Base-by-base conservation (phyloP, 2,888 invertebrate species). In the Microctonus hyperodae region DNA sequence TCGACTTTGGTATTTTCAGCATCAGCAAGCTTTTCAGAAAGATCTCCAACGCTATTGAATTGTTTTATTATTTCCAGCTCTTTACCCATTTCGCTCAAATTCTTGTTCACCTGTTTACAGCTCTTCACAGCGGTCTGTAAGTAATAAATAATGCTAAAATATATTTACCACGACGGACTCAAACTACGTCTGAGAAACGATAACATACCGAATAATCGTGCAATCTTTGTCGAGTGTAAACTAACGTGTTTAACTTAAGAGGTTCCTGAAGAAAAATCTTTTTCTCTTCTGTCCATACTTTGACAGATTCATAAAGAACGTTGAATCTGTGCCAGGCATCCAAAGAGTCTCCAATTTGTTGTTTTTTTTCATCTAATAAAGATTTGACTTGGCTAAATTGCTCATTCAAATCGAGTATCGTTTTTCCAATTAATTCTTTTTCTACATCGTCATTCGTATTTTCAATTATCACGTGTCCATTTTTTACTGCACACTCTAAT, bases 241-340 rank as follows among this genome's bases (percentile, higher is more conserved):
- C 90, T 79, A 96, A 87, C 67, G 91, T 92, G 77, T 89, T 90
- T 77, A 96, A 87, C 76, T 90, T 90, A 69, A 95, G 86, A 60
- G 93, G 92, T 82, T 93, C 91, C 76, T 89, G 88, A 57, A 96
- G 87, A 87, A 96, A 94, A 67, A 87, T 86, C 75, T 89, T 90
- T 84, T 95, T 95, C 77, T 94, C 94, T 71, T 90, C 89, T 44
- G 92, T 91, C 96, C 96, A 96, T 65, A 88, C 85, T 85, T 92
- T 90, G 55, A 96, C 93, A 74, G 91, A 88, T 81, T 93, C 91
- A 78, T 95, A 90, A 71, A 96, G 86, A 68, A 91, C 88, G 76
- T 94, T 88, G 88, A 96, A 96, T 68, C 93, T 88, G 73, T 94
- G 91, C 89, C 95, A 95, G 28, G 95, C 93, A 79, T 96, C 96